Evolutionary conservation across 1,140 invertebrate genomes (phyloP), one percentile per base, ranked within the genome.

Genomic region (Drosophila pseudoananassae): DNA sequence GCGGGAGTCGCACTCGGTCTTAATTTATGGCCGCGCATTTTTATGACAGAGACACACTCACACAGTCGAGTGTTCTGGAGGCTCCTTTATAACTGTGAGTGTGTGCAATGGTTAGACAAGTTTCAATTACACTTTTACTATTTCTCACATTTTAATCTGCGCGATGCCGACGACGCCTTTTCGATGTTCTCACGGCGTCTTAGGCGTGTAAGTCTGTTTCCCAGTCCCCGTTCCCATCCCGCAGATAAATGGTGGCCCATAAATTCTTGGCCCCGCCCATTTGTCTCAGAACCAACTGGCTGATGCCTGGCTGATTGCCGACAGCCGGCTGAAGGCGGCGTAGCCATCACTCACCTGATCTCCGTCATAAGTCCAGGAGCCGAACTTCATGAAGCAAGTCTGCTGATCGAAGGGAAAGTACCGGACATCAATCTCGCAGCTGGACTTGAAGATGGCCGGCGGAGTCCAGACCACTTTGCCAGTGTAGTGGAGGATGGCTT

Each of bases 351-450:
- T 71, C 93, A 98, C 96, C 94, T 98, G 96, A 92, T 97, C 96
- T 46, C 98, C 98, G 89, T 99, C 98, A 92, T 99, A 99, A 2
- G 98, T 98, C 99, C 98, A 99, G 0, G 98, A 99, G 4, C 98
- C 98, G 88, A 98, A 98, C 88, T 98, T 98, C 95, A 98, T 96
- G 92, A 98, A 97, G 92, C 97, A 98, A 0, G 96, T 97, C 92
- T 99, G 98, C 84, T 99, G 96, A 93, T 99, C 98, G 91, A 99
- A 99, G 1, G 98, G 98, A 92, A 99, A 99, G 92, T 98, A 98
- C 47, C 96, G 94, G 1, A 99, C 98, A 91, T 99, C 98, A 60
- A 98, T 98, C 93, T 98, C 97, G 88, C 99, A 99, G 1, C 98
- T 99, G 10, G 98, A 99, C 92, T 99, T 99, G 92, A 99, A 99